Evolutionary conservation across 2,113 vertebrate species (phyloP), one percentile per base, ranked within the genome.

Genomic region (Tychaedon coryphoeus): DNA sequence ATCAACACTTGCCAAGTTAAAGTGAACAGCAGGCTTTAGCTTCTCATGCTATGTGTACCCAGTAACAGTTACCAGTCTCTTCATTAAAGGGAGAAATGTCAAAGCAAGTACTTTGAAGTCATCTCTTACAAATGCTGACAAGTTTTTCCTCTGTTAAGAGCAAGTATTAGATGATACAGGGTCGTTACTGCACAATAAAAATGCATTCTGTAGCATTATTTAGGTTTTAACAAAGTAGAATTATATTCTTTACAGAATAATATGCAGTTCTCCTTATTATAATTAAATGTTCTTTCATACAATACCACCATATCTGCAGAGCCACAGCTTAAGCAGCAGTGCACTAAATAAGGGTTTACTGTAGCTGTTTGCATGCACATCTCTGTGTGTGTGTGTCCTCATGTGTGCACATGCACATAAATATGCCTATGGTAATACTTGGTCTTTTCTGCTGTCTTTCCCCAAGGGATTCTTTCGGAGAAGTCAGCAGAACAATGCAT

Each of bases 401-500:
- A 18, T 36, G 38, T 1, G 0, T 26, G 10, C 57, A 18, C 22
- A 14, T 5, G 0, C 17, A 38, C 22, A 28, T 22, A 53, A 29
- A 42, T 24, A 22, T 34, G 29, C 61, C 50, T 10, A 2, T 84
- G 34, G 12, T 92, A 86, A 85, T 66, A 47, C 14, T 66, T 43
- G 29, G 23, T 72, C 33, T 93, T 13, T 75, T 71, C 79, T 61
- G 56, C 43, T 61, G 26, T 84, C 65, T 97, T 90, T 25, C 58
- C 80, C 69, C 78, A 96, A 99, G 99, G 99, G 99, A 89, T 99
- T 99, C 98, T 99, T 99, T 96, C 98, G 99, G 97, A 98, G 99
- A 90, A 99, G 99, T 98, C 99, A 99, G 97, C 99, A 99, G 98
- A 99, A 99, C 97, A 99, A 99, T 95, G 99, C 99, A 69, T 98